Base-by-base conservation (phyloP, 1,140 invertebrate genomes). In the Dinothrombium tinctorium region DNA sequence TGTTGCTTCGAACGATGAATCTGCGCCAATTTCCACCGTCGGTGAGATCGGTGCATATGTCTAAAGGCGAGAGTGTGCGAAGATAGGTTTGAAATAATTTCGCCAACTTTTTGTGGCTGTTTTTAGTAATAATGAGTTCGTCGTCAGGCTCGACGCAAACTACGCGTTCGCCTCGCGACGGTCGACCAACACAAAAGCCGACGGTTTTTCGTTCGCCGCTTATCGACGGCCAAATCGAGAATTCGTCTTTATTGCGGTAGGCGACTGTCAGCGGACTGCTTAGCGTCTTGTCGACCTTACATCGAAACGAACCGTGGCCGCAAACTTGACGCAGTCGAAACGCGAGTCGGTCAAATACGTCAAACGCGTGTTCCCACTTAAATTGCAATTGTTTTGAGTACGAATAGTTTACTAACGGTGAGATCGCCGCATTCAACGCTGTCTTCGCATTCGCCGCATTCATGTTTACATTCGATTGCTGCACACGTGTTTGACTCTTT, bases 21-120 rank as follows among this genome's bases (percentile, higher is more conserved):
- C 82, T 78, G 44, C 72, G 69, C 73, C 87, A 98, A 57, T 82
- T 67, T 0, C 90, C 90, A 24, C 68, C 64, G 50, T 86, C 77
- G 7, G 45, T 36, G 29, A 40, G 35, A 29, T 35, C 33, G 8
- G 22, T 14, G 25, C 32, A 44, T 12, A 33, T 24, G 25, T 41
- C 42, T 7, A 42, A 21, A 8, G 41, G 22, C 22, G 50, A 47
- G n/a, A 41, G 17, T 29, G 46, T 15, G 4, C 37, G 29, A 5
- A 51, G 33, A 33, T 48, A 51, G 8, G 41, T 28, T 42, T 51
- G 44, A 48, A 51, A 48, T 50, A 61, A 57, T 47, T 54, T 33
- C 9, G 53, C 53, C 21, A 64, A 40, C 39, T 51, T 7, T 42
- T 52, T 56, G 43, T 63, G 61, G 6, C 37, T 46, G 12, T 56